Evolutionary conservation across 1,140 invertebrate genomes (phyloP), one percentile per base, ranked within the genome.

Genomic region (Triops cancriformis): DNA sequence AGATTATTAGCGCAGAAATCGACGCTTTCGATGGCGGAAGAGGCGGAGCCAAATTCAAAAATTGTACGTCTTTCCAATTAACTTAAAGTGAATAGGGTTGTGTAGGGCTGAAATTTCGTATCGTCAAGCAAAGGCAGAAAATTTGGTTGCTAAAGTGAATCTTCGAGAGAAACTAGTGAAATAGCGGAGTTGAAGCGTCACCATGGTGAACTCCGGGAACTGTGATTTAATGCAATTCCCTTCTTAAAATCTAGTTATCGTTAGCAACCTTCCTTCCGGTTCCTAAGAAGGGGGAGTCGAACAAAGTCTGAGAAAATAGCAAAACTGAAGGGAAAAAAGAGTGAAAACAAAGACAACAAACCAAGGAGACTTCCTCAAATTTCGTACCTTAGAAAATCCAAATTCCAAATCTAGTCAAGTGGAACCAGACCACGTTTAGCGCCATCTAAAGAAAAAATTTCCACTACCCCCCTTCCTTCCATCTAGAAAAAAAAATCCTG

Each of bases 391-490:
- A 64, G 51, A 64, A 64, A 64, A 64, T 64, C n/a, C 51, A 3
- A 23, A 64, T 23, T 64, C n/a, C 14, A 10, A 64, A 64, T 64
- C 51, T n/a, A 18, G 51, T 64, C 51, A 64, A 23, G 51, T 64
- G 51, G 51, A 64, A 64, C 51, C 51, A 64, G 51, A 64, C 51
- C 51, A 64, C 51, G 51, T 64, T 64, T 64, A n/a, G 3, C 51
- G 0, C 23, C 23, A 6, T 64, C 23, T 64, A n/a, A 23, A 23
- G 5, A 64, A 64, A 64, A 45, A 64, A 64, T 18, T 14, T 64
- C n/a, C 51, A 64, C 51, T 14, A 6, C 23, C 23, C 7, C 51
- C 0, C 14, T 23, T 18, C 51, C 23, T 3, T n/a, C n/a, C n/a
- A n/a, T n/a, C 6, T 23, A 64, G 23, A 64, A 64, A 64, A 64